phyloP scores from a whole-genome alignment of 2,888 invertebrate genomes.

The Argyresthia albistria region DNA sequence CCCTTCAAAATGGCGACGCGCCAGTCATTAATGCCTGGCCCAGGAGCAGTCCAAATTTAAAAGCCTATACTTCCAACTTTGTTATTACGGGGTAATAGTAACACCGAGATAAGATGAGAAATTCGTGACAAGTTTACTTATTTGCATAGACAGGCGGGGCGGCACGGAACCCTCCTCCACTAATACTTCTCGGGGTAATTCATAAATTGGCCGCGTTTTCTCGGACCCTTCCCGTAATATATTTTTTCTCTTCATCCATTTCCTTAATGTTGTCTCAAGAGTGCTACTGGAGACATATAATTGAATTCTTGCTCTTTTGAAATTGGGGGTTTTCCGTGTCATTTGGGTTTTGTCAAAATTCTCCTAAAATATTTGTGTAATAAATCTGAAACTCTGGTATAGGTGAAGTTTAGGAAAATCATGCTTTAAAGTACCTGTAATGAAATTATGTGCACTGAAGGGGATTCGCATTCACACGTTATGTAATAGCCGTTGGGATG shows the following conservation, averaged over 20 bases:
- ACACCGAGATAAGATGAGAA: conserved; percentile 24
- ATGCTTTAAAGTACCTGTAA: not conserved
- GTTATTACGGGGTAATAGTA: conserved; percentile 30
- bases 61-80: conserved; percentile 49
- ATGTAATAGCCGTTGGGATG: too few relatives aligned
- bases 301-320: not conserved
- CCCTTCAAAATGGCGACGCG: conserved; percentile 58
- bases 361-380: too few relatives aligned
- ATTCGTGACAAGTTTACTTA: conserved; percentile 23
- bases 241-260: conserved; percentile 8
- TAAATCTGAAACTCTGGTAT: too few relatives aligned
- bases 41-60: conserved; percentile 45
- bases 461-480: too few relatives aligned
- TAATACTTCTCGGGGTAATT: conserved; percentile 14
- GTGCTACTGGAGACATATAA: conserved; percentile 4
- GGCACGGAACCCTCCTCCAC: conserved; percentile 9
- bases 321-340: not conserved
- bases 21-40: conserved; percentile 53
- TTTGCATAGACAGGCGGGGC: conserved; percentile 8
- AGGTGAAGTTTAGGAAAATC: not conserved
- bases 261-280: conserved; percentile 10
- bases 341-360: too few relatives aligned
- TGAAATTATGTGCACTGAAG: too few relatives aligned
- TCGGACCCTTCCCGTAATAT: not conserved
- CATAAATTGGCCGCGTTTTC: conserved; percentile 6